Conservation (phyloP, 2,888 invertebrate genomes). For the Heliconius charithonia region DNA sequence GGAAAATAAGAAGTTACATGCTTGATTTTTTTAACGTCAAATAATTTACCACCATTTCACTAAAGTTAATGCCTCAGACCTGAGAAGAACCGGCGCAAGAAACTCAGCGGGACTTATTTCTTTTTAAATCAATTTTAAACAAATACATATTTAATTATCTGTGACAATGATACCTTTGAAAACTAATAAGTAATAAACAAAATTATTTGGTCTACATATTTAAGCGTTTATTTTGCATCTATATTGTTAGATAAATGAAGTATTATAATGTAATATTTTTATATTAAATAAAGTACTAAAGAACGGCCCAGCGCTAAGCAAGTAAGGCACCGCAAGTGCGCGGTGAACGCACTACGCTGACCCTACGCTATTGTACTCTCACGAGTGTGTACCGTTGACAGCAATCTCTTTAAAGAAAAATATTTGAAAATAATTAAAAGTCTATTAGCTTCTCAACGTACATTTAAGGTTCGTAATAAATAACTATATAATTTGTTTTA, state of each 20-base stretch:
- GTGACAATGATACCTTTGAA: too few relatives aligned
- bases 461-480: background rate
- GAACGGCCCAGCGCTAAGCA: slow-evolving; percentile 24
- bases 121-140: too few relatives aligned
- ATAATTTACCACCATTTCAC: too few relatives aligned
- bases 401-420: slow-evolving; percentile 33
- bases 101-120: too few relatives aligned
- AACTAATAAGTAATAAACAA: too few relatives aligned
- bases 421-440: background rate
- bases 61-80: too few relatives aligned
- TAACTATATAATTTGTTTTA: too few relatives aligned
- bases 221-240: background rate
- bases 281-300: background rate
- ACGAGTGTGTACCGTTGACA: slow-evolving; percentile 58
- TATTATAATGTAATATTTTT: background rate
- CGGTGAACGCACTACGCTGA: slow-evolving; percentile 80
- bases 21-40: too few relatives aligned
- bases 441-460: background rate
- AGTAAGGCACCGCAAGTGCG: slow-evolving; percentile 67
- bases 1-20: too few relatives aligned
- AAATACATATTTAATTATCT: too few relatives aligned
- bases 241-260: background rate
- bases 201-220: background rate
- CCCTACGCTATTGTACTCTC: slow-evolving; percentile 74
- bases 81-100: too few relatives aligned